Evolutionary conservation across 2,113 vertebrate genomes (phyloP).

Genomic region (Trochalopteron elliotii): DNA sequence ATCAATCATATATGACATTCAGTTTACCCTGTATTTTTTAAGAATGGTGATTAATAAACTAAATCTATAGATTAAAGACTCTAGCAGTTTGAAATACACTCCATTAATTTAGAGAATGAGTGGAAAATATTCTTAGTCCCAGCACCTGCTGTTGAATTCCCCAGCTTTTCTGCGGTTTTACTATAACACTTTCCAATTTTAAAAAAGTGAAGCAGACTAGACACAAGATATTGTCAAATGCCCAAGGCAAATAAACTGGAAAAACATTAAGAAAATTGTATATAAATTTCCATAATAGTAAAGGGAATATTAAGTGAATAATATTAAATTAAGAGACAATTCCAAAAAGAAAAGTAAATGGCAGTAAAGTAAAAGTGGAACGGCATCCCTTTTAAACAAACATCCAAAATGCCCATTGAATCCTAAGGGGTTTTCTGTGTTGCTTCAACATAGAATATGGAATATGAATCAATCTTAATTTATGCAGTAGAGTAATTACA

Average conservation of each 20-base stretch:
- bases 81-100: not conserved
- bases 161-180: constrained; percentile 19
- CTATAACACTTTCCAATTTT: not conserved
- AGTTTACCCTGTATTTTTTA: not conserved
- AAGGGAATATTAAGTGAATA: not conserved
- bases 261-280: constrained; percentile 10
- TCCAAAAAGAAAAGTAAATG: not conserved
- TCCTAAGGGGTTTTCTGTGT: not conserved
- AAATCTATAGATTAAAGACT: not conserved
- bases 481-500: not conserved
- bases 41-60: not conserved
- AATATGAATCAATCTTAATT: not conserved
- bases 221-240: constrained; percentile 2
- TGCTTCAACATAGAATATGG: not conserved
- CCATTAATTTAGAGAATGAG: not conserved
- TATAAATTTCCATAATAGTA: not conserved
- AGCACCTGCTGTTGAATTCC: constrained; percentile 32
- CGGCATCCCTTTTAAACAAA: not conserved
- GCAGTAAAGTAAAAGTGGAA: not conserved
- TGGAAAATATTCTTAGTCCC: constrained; percentile 11
- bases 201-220: not conserved
- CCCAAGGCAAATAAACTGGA: constrained; percentile 17
- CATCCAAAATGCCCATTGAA: not conserved
- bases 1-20: not conserved
- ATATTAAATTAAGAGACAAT: not conserved